Evolutionary conservation across 2,888 invertebrate species (phyloP).

Genomic region (Stomorhina lunata): DNA sequence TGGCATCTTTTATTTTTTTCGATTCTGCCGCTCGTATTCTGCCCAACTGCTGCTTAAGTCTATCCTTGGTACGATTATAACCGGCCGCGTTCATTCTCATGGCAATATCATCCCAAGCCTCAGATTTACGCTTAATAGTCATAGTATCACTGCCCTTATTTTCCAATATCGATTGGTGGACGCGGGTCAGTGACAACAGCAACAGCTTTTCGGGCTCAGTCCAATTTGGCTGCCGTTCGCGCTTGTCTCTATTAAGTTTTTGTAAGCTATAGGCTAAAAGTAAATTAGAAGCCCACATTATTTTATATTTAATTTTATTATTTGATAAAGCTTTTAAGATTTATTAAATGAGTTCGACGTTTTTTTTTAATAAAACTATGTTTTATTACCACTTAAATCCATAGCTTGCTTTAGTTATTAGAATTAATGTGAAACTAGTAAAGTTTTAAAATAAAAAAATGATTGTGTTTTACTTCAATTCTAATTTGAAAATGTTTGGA

Average conservation of each 20-base stretch:
- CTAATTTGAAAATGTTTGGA: conserved; percentile 50
- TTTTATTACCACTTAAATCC: conserved; percentile 63
- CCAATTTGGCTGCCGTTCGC: conserved; percentile 68
- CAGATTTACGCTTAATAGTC: conserved; percentile 66
- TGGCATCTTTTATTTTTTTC: conserved; percentile 59
- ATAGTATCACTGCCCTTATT: conserved; percentile 66
- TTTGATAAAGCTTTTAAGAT: neutral
- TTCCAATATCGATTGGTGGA: conserved; percentile 61
- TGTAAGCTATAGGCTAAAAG: conserved; percentile 53
- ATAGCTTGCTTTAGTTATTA: conserved; percentile 56
- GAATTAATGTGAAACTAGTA: conserved; percentile 47
- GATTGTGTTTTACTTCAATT: conserved; percentile 17
- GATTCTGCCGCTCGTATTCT: conserved; percentile 64
- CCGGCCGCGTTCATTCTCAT: conserved; percentile 65
- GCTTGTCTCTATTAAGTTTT: conserved; percentile 61
- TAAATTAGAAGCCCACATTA: conserved; percentile 52
- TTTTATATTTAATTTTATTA: neutral
- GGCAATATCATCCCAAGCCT: conserved; percentile 67
- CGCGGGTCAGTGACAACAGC: conserved; percentile 58
- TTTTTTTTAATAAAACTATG: conserved; percentile 16
- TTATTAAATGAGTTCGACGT: neutral
- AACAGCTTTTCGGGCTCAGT: conserved; percentile 66
- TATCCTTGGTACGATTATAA: conserved; percentile 64
- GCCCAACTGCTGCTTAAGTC: conserved; percentile 66
- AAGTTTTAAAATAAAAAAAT: conserved; percentile 41